phyloP scores from a whole-genome alignment of 2,113 vertebrate species.

The Pollachius pollachius region DNA sequence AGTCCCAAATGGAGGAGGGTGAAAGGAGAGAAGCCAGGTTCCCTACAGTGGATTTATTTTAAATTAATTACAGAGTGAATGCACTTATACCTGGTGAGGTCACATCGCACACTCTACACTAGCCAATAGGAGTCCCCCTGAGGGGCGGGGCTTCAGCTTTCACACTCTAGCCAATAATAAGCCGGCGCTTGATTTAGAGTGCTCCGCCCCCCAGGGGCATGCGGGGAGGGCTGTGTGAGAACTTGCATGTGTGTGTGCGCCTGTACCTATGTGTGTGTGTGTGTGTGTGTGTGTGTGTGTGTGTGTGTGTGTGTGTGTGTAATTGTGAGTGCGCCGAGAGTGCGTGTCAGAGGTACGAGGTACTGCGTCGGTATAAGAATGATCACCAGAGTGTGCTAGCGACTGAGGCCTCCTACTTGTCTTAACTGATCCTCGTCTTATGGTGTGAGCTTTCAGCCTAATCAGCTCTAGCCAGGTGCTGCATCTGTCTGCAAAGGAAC shows the following conservation, averaged over 20 bases:
- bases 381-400: constrained; percentile 87
- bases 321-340: constrained; percentile 17
- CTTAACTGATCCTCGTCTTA: constrained; percentile 99
- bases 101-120: not conserved
- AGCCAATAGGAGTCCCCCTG: constrained; percentile 45
- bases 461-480: constrained; percentile 99
- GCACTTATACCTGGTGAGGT: too few species aligned
- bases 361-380: constrained; percentile 71
- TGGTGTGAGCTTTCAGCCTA: constrained; percentile 99
- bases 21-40: too few species aligned
- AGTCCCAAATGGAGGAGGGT: too few species aligned
- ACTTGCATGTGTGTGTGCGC: constrained; percentile 58
- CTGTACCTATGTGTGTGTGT: constrained; percentile 59
- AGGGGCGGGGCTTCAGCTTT: constrained; percentile 75
- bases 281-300: constrained; percentile 34
- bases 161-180: constrained; percentile 74
- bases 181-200: constrained; percentile 65
- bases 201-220: constrained; percentile 81
- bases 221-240: constrained; percentile 65
- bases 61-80: too few species aligned
- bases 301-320: constrained; percentile 69
- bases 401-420: constrained; percentile 98
- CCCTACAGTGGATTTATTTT: too few species aligned
- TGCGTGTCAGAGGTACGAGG: constrained; percentile 51
- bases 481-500: constrained; percentile 99